These are phyloP conservation scores for Orthosia gothica DNA, from an alignment of 2,888 invertebrate species.

Conservation along the genomic window DNA sequence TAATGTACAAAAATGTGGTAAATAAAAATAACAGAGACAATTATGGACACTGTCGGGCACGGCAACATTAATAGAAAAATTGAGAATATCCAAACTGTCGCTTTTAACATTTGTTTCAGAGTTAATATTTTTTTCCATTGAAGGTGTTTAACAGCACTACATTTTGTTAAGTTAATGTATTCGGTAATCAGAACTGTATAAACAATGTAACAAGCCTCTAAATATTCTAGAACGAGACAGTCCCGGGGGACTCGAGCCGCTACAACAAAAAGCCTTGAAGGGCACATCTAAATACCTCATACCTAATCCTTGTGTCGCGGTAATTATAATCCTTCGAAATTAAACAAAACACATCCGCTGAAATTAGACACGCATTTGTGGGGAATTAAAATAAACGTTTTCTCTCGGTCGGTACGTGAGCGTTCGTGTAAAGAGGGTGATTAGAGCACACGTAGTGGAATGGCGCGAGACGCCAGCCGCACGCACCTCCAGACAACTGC, in stretches of 20 bases:
- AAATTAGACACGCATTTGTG: conserved; percentile 88
- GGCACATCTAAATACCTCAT: conserved; percentile 42
- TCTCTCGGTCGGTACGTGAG: conserved; percentile 81
- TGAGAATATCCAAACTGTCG: not conserved
- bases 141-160: not conserved
- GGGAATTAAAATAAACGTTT: conserved; percentile 88
- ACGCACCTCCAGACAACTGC: conserved; percentile 76
- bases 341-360: conserved; percentile 84
- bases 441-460: conserved; percentile 85
- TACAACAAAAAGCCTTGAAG: conserved; percentile 37
- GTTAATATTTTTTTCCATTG: conserved; percentile 13
- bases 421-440: conserved; percentile 85
- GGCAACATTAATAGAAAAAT: conserved; percentile 9
- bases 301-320: conserved; percentile 67
- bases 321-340: conserved; percentile 82
- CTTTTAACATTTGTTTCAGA: conserved; percentile 1
- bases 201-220: conserved; percentile 23
- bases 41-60: too few relatives aligned
- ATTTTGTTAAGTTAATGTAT: conserved; percentile 34
- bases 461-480: conserved; percentile 75
- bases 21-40: too few relatives aligned
- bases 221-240: conserved; percentile 28
- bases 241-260: conserved; percentile 21
- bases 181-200: conserved; percentile 30
- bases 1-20: too few relatives aligned